These are phyloP conservation scores for Micromesistius poutassou DNA, from an alignment of 2,797 vertebrate genomes.

Conservation along the genomic window DNA sequence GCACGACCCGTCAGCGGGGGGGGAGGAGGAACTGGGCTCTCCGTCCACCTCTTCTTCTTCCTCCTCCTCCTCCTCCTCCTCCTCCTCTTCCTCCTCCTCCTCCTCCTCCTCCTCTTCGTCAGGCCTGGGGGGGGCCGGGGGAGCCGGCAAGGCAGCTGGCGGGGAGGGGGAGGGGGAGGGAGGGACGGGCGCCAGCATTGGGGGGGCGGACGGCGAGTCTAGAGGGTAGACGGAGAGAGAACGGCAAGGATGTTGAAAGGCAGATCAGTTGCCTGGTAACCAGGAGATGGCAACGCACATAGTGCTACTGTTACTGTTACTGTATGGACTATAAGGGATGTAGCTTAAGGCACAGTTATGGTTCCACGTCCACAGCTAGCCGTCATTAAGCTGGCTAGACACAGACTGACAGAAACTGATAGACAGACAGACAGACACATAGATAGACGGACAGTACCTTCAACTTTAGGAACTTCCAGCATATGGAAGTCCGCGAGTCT, in stretches of 20 bases:
- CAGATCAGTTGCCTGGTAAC: conserved; percentile 6
- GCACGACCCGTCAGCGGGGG: neutral
- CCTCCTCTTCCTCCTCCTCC: conserved; percentile 12
- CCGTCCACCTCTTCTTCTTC: conserved; percentile 30
- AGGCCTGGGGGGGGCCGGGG: conserved; percentile 47
- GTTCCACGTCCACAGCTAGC: no score
- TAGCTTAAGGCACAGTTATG: neutral
- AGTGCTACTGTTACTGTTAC: neutral
- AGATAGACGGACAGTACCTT: conserved; percentile 51
- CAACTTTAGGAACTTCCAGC: conserved; percentile 42
- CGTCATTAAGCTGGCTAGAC: neutral
- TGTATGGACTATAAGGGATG: neutral
- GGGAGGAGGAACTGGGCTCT: neutral
- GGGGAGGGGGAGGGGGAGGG: conserved; percentile 42
- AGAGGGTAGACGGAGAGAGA: conserved; percentile 21
- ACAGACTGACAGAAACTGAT: neutral
- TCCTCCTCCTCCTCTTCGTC: conserved; percentile 4
- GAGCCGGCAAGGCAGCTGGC: conserved; percentile 53
- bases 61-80: conserved; percentile 31
- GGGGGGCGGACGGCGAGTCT: conserved; percentile 58
- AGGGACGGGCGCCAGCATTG: conserved; percentile 34
- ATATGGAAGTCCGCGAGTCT: conserved; percentile 34
- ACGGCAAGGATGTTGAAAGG: neutral
- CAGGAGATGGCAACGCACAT: neutral
- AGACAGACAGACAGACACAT: conserved; percentile 2